Base-by-base conservation (phyloP, 2,113 vertebrate genomes). In the Otis tarda region DNA sequence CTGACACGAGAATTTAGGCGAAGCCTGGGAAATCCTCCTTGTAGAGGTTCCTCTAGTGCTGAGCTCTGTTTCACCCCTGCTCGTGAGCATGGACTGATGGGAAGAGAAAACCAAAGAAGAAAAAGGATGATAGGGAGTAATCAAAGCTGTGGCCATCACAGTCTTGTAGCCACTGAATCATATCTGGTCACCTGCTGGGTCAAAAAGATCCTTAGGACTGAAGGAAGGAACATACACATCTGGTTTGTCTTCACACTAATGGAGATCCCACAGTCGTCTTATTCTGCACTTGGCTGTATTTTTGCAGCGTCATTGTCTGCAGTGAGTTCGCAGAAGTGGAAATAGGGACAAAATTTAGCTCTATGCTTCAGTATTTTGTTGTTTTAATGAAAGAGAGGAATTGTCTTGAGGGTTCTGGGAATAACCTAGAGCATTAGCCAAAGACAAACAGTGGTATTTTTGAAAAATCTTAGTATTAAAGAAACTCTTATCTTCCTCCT, bases 201-300 rank as follows among this genome's bases (percentile, higher is more conserved):
- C 41, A 23, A 61, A 23, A 23, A 33, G 17, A 52, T 39, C 30
- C n/a, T 71, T 53, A 25, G 37, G 23, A n/a, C 60, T 57, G 65
- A 69, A 57, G 22, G 21, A 55, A 75, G 47, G n/a, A 69, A 30
- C 7, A 24, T 31, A 70, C 33, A 19, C 1, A 2, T 74, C 24
- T 15, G 11, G 10, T 41, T 70, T 89, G 56, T 74, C 33, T 61
- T 94, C 50, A 69, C 16, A 23, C 12, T 50, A 27, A 5, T 2
- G 13, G 27, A 75, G 16, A 67, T 8, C 2, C 5, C 9, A 9
- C 1, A 0, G 3, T 20, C n/a, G 71, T 55, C 43, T 56, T 52
- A 77, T 70, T 52, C 30, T 86, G 25, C 35, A 14, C 22, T 91
- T 12, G 10, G 47, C 50, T 50, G 19, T 50, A 30, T 25, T 47